Conservation (phyloP, 2,113 vertebrate species). For the Coryphaenoides rupestris region DNA sequence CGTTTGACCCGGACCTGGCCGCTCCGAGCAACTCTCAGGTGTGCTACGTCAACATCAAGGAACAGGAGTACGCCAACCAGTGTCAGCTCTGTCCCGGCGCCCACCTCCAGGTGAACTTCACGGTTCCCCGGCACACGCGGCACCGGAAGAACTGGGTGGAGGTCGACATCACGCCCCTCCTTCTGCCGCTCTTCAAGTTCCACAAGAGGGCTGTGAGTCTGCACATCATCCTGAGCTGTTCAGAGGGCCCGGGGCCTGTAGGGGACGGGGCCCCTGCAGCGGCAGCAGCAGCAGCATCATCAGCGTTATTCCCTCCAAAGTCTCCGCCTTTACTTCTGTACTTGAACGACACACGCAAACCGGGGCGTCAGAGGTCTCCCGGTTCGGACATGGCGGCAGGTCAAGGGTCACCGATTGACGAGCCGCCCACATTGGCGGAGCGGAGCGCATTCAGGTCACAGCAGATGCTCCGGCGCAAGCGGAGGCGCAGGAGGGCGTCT, state of each 20-base stretch:
- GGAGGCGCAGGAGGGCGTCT: constrained; percentile 64
- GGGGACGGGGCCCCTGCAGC: constrained; percentile 27
- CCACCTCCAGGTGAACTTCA: constrained; percentile 66
- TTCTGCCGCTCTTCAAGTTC: constrained; percentile 76
- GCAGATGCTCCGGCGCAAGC: constrained; percentile 47
- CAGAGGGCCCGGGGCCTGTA: constrained; percentile 40
- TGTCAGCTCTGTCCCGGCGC: constrained; percentile 58
- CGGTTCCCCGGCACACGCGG: constrained; percentile 53
- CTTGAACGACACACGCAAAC: constrained; percentile 83
- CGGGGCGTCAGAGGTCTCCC: constrained; percentile 68
- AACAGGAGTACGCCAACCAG: constrained; percentile 45
- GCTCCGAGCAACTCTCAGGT: constrained; percentile 56
- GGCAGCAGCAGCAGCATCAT: too few species aligned
- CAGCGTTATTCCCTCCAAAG: constrained; percentile 41
- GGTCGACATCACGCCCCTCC: constrained; percentile 82
- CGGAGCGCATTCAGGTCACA: constrained; percentile 26
- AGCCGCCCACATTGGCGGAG: constrained; percentile 17
- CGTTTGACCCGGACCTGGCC: constrained; percentile 64
- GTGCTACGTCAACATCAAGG: constrained; percentile 73
- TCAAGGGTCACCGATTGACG: not conserved
- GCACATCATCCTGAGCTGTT: constrained; percentile 79
- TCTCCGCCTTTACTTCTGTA: constrained; percentile 86
- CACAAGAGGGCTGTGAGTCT: constrained; percentile 75
- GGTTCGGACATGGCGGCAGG: constrained; percentile 23
- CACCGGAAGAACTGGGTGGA: constrained; percentile 77